Conservation (phyloP, 2,888 invertebrate species). For the Pterobdella sp. region DNA sequence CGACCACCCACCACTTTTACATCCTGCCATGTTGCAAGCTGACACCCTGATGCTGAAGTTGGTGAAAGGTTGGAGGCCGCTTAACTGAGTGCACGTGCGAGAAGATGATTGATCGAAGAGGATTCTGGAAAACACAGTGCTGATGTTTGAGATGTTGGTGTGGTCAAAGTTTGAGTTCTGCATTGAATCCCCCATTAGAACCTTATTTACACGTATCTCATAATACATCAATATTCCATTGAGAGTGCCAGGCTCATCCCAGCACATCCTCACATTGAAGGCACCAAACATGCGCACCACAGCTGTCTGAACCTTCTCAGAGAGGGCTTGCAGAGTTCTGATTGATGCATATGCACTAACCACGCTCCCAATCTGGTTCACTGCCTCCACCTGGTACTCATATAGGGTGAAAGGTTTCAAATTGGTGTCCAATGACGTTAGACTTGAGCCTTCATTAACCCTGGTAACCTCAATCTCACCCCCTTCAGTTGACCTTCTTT, state of each 20-base stretch:
- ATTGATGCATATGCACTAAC: background rate
- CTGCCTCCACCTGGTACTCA: background rate
- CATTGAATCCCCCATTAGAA: background rate
- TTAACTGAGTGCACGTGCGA: background rate
- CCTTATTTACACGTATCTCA: background rate
- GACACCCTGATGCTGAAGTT: background rate
- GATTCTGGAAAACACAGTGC: background rate
- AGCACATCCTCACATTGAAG: background rate
- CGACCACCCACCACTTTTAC: background rate
- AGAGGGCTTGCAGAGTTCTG: background rate
- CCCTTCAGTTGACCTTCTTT: background rate
- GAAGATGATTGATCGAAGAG: no score
- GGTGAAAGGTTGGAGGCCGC: background rate
- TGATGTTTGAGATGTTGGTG: background rate
- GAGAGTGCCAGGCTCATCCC: background rate
- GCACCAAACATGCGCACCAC: background rate
- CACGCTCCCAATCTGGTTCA: background rate
- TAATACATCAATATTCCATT: background rate
- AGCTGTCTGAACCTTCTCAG: background rate
- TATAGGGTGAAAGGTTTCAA: background rate
- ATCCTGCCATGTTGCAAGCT: background rate
- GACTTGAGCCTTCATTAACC: background rate
- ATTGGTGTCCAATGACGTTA: background rate
- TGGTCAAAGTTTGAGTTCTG: background rate
- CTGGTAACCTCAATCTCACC: background rate